Base-by-base conservation (phyloP, 2,888 invertebrate species). In the Ormyrus thymus region DNA sequence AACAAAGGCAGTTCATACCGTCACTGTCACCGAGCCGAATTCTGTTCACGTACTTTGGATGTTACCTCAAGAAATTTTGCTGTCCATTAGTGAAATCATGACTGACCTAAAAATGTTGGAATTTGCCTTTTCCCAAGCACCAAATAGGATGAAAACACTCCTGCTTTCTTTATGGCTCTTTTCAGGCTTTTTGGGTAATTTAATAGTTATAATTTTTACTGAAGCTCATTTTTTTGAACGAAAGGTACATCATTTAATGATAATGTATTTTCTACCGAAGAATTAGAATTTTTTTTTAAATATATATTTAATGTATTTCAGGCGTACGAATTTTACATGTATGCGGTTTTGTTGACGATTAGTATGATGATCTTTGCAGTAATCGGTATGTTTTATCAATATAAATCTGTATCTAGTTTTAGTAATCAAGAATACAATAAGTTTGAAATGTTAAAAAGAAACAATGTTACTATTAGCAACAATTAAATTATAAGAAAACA, bases 61-160 rank as follows among this genome's bases (percentile, higher is more conserved):
- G 85, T 87, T 98, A 43, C 98, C 98, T 0, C 99, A 99, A 89
- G 98, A 97, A 87, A 91, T 98, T 69, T 92, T 98, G 13, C 95
- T 99, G 86, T 97, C 98, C 0, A 93, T 95, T 85, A 98, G 95
- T 0, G 99, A 99, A 91, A 95, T 99, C 59, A 95, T 99, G 94
- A 97, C 98, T 89, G 97, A 98, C 0, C 95, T 99, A 50, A 98
- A 98, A 0, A 98, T 98, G 0, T 91, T 98, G 46, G 96, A 97
- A 88, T 99, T 99, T 90, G 96, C 98, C 0, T 99, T 97, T 90
- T 96, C 98, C 0, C 97, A 97, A 92, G 97, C 98, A 0, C 98
- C 98, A 0, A 89, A 92, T 6, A 95, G 94, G 81, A 98, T 99
- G 98, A 99, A 98, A 90, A 97, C 98, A 0, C 95, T 99, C 0